Percentiles rank a stretch among this genome's conserved stretches.
Evolutionary conservation across 2,888 invertebrate genomes (phyloP).

Genomic region (Nomada ferruginata): DNA sequence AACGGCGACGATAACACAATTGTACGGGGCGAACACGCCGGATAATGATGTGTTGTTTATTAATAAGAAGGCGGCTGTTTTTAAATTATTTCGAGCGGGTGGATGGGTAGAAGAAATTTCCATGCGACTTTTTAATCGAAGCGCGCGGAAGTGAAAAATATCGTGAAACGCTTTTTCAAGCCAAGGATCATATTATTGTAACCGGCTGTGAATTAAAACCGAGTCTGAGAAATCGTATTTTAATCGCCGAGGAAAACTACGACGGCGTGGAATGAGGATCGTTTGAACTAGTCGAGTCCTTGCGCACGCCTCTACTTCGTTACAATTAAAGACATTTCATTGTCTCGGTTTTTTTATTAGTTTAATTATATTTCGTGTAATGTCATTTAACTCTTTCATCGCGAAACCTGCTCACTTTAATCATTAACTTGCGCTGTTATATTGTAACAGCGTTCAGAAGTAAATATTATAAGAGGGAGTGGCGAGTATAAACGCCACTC

Average conservation of each 20-base stretch:
- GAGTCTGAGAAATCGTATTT: slow-evolving; percentile 44
- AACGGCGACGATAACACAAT: neutral
- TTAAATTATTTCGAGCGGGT: slow-evolving; percentile 41
- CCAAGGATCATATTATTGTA: slow-evolving; percentile 43
- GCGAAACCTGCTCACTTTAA: neutral
- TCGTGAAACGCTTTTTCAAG: neutral
- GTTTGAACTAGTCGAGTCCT: slow-evolving; percentile 54
- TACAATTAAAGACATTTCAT: neutral
- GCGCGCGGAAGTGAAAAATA: neutral
- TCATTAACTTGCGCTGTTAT: too few relatives aligned
- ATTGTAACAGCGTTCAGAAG: neutral
- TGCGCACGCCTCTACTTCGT: slow-evolving; percentile 9
- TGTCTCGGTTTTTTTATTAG: too few relatives aligned
- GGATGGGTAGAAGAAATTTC: neutral
- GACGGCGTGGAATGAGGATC: slow-evolving; percentile 43
- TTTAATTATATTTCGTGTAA: too few relatives aligned
- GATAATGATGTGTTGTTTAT: slow-evolving; percentile 19
- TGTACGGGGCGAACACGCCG: slow-evolving; percentile 14
- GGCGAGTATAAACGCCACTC: slow-evolving; percentile 15
- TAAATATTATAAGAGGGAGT: neutral
- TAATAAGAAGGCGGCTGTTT: slow-evolving; percentile 38
- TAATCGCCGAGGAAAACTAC: slow-evolving; percentile 31
- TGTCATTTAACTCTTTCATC: slow-evolving; percentile 15
- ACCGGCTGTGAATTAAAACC: slow-evolving; percentile 60
- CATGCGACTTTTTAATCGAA: neutral